Percentiles rank a stretch among this genome's conserved stretches.
These are phyloP conservation scores for Macrobrachium rosenbergii DNA, from an alignment of 1,140 invertebrate species.

Conservation along the genomic window DNA sequence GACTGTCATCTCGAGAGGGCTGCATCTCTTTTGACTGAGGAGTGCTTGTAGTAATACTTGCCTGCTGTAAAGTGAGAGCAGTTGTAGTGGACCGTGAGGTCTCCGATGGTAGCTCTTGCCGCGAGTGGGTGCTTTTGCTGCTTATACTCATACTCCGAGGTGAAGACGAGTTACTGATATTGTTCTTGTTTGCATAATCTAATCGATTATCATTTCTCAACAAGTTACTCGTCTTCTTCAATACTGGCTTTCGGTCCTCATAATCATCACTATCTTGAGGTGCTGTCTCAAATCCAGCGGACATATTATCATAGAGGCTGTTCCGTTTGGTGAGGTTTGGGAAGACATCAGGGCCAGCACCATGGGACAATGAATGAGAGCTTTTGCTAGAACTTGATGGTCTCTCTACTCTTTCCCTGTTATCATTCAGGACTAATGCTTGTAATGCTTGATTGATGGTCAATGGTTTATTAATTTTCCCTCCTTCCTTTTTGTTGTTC, in stretches of 20 bases:
- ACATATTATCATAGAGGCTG: conserved; percentile 65
- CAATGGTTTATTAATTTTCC: conserved; percentile 37
- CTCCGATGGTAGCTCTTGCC: conserved; percentile 54
- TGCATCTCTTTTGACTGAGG: conserved; percentile 34
- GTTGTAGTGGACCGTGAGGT: conserved; percentile 15
- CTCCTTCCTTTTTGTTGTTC: conserved; percentile 52
- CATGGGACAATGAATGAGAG: conserved; percentile 52
- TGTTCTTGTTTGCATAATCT: conserved; percentile 35
- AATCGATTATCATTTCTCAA: conserved; percentile 34
- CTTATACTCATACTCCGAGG: conserved; percentile 50
- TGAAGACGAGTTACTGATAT: conserved; percentile 36
- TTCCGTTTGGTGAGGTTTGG: conserved; percentile 61
- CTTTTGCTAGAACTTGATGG: conserved; percentile 51
- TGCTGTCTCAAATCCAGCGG: conserved; percentile 65
- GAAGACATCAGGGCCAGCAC: conserved; percentile 53
- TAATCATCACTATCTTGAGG: conserved; percentile 64
- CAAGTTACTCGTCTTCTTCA: conserved; percentile 46
- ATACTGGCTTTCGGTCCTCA: conserved; percentile 51
- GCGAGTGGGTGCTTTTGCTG: conserved; percentile 45
- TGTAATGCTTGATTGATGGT: conserved; percentile 58
- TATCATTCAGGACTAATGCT: conserved; percentile 45
- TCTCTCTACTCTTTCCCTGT: conserved; percentile 53
- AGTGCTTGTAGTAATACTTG: neutral
- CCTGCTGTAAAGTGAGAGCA: conserved; percentile 24
- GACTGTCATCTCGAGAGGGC: conserved; percentile 23